These are phyloP conservation scores for Heliconius melpomene DNA, from an alignment of 1,140 invertebrate genomes.

Conservation along the genomic window DNA sequence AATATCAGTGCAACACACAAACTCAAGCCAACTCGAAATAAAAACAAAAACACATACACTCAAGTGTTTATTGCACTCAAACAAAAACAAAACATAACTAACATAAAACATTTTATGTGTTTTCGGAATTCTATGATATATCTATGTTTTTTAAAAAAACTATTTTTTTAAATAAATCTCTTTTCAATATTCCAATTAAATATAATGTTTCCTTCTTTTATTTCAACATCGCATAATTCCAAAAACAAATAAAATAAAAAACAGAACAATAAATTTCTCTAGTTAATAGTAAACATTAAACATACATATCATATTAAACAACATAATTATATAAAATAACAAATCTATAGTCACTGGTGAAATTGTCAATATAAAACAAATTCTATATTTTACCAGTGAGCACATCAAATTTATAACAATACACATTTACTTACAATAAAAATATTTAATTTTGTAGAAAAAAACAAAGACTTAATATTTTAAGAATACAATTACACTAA, in stretches of 20 bases:
- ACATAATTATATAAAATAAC: no score
- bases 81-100: slow-evolving; percentile 34
- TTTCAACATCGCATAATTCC: neutral
- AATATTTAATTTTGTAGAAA: no score
- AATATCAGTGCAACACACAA: slow-evolving; percentile 15
- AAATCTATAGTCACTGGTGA: no score
- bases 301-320: slow-evolving; percentile 17
- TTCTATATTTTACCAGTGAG: no score
- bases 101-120: slow-evolving; percentile 24
- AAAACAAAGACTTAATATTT: no score
- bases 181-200: no score
- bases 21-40: slow-evolving; percentile 39
- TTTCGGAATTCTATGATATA: slow-evolving; percentile 8
- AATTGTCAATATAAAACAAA: no score
- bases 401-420: no score
- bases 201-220: neutral
- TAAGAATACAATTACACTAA: no score
- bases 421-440: no score
- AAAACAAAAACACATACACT: slow-evolving; percentile 45
- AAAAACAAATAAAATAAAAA: slow-evolving; percentile 15
- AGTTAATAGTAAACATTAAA: slow-evolving; percentile 34
- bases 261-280: slow-evolving; percentile 34
- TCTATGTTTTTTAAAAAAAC: no score
- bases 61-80: slow-evolving; percentile 36
- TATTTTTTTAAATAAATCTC: no score